Base-by-base conservation (phyloP, 2,113 vertebrate species). In the Nothocercus julius region DNA sequence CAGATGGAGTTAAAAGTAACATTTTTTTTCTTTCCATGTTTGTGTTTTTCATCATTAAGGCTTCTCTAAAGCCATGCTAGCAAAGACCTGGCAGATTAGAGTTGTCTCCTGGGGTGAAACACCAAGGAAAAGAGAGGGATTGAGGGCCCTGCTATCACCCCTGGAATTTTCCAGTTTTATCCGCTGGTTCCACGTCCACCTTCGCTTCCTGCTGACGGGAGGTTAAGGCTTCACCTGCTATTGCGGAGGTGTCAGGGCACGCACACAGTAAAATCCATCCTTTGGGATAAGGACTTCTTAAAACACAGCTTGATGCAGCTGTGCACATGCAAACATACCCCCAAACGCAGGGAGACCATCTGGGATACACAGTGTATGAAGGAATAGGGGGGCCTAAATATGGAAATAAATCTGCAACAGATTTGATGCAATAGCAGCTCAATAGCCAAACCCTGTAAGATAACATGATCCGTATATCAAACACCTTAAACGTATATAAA, bases 221-320 rank as follows among this genome's bases (percentile, higher is more conserved):
- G 40, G 54, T n/a, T 85, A 73, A 83, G 61, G 36, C 80, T 93
- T 86, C 76, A 59, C 0, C 0, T 92, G 73, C 76, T 1, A 0
- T 61, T 70, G 85, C 62, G 36, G 83, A 88, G 62, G 51, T 82
- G 77, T 95, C 61, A 42, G 93, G 91, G 86, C 56, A 77, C 59
- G 84, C 38, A 85, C 8, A 34, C 24, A 80, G 22, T 40, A 45
- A 7, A 7, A 42, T 54, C 45, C 6, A 1, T 30, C 3, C 28
- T 1, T 72, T 3, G 1, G 80, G 64, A 74, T 61, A 88, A 64
- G 58, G 54, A 63, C 42, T 78, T 81, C 51, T 81, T 21, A 32
- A 92, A 94, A 83, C 30, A 70, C 0, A 42, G 64, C 91, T 82
- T 82, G 86, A 34, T 84, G 77, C 69, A 78, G 73, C 89, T 81